Evolutionary conservation across 2,888 invertebrate genomes (phyloP).

Genomic region (Lithophane ornitopus): DNA sequence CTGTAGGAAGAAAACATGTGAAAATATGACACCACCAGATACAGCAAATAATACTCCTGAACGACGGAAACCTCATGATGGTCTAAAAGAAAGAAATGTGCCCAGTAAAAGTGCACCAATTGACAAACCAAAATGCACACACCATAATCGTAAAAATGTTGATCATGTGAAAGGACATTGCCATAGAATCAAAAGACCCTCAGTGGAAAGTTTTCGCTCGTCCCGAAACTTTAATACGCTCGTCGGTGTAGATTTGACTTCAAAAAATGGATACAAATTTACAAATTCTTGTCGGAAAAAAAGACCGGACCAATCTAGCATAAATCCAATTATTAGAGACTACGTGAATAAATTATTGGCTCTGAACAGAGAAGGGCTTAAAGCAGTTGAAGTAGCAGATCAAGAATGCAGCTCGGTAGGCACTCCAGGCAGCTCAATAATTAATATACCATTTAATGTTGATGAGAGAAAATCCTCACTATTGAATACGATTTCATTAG

Average conservation of each 20-base stretch:
- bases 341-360: conserved; percentile 84
- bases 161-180: conserved; percentile 49
- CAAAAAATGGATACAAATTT: conserved; percentile 61
- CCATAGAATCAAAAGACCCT: conserved; percentile 63
- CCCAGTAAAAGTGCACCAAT: conserved; percentile 23
- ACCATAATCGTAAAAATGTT: conserved; percentile 63
- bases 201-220: conserved; percentile 55
- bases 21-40: conserved; percentile 76
- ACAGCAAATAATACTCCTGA: conserved; percentile 69
- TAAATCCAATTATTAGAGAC: conserved; percentile 82
- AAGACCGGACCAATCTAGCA: conserved; percentile 58
- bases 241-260: conserved; percentile 40
- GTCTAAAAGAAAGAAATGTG: conserved; percentile 40
- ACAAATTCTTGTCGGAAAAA: conserved; percentile 36
- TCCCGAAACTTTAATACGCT: conserved; percentile 53
- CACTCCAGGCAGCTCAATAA: conserved; percentile 87
- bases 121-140: conserved; percentile 59
- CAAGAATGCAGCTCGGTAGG: conserved; percentile 86
- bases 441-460: conserved; percentile 81
- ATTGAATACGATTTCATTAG: conserved; percentile 80
- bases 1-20: conserved; percentile 53
- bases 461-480: conserved; percentile 66
- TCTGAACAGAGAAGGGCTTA: conserved; percentile 82
- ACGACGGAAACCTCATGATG: conserved; percentile 41
- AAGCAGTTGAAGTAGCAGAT: conserved; percentile 83